A percentile compares a stretch with the other conserved stretches of the same genome.
Evolutionary conservation across 1,140 invertebrate genomes (phyloP).

Genomic region (Drosophila melanogaster): Release_6_plus_ISO1_MT NC_004354.4:8258501-8259000

Average conservation of each 20-base stretch:
- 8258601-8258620: conserved; percentile 26
- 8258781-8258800: conserved; percentile 33
- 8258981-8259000: conserved; percentile 30
- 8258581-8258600: conserved; percentile 43
- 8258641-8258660: not conserved
- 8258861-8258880: too few species aligned
- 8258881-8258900: not conserved
- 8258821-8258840: conserved; percentile 75
- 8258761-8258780: not conserved
- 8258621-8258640: conserved; percentile 2
- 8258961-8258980: conserved; percentile 80
- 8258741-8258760: not conserved
- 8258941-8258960: conserved; percentile 47
- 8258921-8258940: conserved; percentile 62
- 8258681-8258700: not conserved
- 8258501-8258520: too few species aligned
- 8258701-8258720: too few species aligned
- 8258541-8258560: conserved; percentile 21
- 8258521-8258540: conserved; percentile 18
- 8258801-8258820: conserved; percentile 52
- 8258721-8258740: too few species aligned
- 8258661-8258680: not conserved
- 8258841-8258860: conserved; percentile 77
- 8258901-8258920: conserved; percentile 6
- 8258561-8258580: conserved; percentile 21